A percentile compares a stretch with the other conserved stretches of the same genome.
Conservation (phyloP, 2,797 vertebrate species). For the Argya squamiceps region DNA sequence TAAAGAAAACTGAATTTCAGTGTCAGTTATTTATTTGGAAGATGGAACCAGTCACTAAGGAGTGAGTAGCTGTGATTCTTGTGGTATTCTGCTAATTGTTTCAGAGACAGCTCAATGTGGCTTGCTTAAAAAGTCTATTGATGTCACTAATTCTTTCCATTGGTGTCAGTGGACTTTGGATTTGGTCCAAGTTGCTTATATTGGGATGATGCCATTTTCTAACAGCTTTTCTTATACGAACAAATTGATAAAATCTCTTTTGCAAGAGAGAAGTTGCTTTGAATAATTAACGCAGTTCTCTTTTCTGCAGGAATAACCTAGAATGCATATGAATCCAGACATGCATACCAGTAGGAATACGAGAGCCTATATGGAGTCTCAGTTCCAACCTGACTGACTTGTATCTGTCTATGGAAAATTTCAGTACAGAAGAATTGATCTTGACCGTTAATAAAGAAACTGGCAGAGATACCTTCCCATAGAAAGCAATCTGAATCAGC, state of each 20-base stretch:
- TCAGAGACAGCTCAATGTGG: background rate
- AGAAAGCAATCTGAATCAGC: slow-evolving; percentile 84
- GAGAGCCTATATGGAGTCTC: slow-evolving; percentile 76
- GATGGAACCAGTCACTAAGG: slow-evolving; percentile 10
- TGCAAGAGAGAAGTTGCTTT: background rate
- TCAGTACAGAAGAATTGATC: slow-evolving; percentile 76
- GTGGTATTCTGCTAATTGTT: slow-evolving; percentile 1
- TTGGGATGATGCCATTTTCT: background rate
- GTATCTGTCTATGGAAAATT: slow-evolving; percentile 76
- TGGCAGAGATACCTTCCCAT: slow-evolving; percentile 81
- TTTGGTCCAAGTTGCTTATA: background rate
- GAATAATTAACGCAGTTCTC: slow-evolving; percentile 55
- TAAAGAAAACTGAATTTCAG: slow-evolving; percentile 29
- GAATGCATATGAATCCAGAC: slow-evolving; percentile 73
- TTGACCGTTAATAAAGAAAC: slow-evolving; percentile 77
- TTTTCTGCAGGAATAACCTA: slow-evolving; percentile 82
- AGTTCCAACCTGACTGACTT: slow-evolving; percentile 78
- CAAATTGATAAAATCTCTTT: background rate
- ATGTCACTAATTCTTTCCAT: background rate
- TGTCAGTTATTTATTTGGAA: slow-evolving; percentile 44
- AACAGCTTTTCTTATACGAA: background rate
- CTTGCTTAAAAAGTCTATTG: background rate
- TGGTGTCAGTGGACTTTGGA: background rate
- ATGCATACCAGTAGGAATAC: slow-evolving; percentile 75
- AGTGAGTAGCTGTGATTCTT: slow-evolving; percentile 32